These are phyloP conservation scores for Ceratosolen solmsi DNA, from an alignment of 1,140 invertebrate genomes.

Conservation along the genomic window DNA sequence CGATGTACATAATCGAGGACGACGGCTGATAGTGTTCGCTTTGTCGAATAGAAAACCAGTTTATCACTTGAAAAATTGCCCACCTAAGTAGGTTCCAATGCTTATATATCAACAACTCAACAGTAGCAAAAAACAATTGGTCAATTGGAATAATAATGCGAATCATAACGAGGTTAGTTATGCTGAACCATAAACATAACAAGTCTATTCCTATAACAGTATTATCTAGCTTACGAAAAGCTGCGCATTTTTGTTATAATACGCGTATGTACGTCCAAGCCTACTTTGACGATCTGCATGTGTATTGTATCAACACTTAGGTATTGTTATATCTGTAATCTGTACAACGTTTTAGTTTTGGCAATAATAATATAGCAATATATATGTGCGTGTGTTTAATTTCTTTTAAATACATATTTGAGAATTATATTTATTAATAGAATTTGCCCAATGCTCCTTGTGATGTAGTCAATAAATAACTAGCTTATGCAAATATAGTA, in stretches of 20 bases:
- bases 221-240: background rate
- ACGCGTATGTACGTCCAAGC: background rate
- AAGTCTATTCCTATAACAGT: too few relatives aligned
- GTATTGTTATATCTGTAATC: background rate
- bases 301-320: background rate
- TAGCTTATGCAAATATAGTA: too few relatives aligned
- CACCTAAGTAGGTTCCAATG: slow-evolving; percentile 25
- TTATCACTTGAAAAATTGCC: slow-evolving; percentile 55
- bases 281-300: background rate
- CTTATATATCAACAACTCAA: slow-evolving; percentile 48
- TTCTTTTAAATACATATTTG: too few relatives aligned
- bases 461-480: too few relatives aligned
- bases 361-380: background rate
- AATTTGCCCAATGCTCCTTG: too few relatives aligned
- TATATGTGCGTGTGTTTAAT: too few relatives aligned
- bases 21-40: slow-evolving; percentile 55
- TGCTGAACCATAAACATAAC: too few relatives aligned
- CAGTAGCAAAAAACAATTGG: slow-evolving; percentile 54
- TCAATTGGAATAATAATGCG: slow-evolving; percentile 52
- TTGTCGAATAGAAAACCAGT: slow-evolving; percentile 54
- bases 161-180: background rate
- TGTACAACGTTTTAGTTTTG: background rate
- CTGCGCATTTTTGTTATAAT: background rate
- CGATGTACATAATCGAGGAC: slow-evolving; percentile 62
- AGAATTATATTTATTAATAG: too few relatives aligned